Conservation (phyloP, 2,113 vertebrate species). For the Cyrtonyx montezumae region DNA sequence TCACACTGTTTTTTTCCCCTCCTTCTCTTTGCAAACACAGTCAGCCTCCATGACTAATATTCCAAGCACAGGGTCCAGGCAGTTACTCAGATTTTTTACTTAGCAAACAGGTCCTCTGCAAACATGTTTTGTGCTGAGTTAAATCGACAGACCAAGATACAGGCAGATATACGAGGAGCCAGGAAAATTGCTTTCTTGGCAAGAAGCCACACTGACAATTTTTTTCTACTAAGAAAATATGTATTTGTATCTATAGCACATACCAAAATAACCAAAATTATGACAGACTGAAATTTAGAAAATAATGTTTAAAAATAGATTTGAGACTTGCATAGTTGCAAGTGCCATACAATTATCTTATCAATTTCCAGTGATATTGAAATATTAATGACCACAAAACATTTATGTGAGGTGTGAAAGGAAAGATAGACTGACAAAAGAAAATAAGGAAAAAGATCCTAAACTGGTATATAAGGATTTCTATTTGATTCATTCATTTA, state of each 20-base stretch:
- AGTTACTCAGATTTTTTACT: background rate
- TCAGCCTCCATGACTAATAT: background rate
- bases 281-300: background rate
- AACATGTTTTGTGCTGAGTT: background rate
- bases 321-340: background rate
- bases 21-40: background rate
- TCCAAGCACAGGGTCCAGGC: background rate
- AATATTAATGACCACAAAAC: background rate
- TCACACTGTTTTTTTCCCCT: background rate
- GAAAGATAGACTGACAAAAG: background rate
- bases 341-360: background rate
- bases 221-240: background rate
- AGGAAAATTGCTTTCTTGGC: background rate
- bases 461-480: background rate
- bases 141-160: background rate
- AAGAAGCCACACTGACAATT: background rate
- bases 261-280: background rate
- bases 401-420: background rate
- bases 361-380: background rate
- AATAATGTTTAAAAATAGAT: background rate
- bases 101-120: background rate
- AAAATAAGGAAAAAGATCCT: background rate
- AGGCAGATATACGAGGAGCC: background rate
- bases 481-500: background rate
- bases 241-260: background rate